phyloP scores from a whole-genome alignment of 2,888 invertebrate genomes.

The Mythimna ferrago region DNA sequence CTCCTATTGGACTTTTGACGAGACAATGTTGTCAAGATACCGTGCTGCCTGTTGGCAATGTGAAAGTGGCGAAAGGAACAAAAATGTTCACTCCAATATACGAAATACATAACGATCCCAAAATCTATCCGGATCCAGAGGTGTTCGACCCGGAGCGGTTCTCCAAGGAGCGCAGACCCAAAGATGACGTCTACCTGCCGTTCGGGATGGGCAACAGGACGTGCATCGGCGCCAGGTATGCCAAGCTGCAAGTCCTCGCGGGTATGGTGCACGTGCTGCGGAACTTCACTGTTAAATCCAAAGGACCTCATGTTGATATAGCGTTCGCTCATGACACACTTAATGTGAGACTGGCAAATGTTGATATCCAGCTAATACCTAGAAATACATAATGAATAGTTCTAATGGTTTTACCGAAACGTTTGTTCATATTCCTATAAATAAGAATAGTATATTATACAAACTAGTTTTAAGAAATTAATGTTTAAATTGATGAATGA shows the following conservation, averaged over 20 bases:
- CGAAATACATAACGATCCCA: slow-evolving; percentile 81
- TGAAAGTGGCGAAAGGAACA: slow-evolving; percentile 76
- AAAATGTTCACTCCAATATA: slow-evolving; percentile 75
- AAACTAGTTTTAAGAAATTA: too few relatives aligned
- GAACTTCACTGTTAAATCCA: slow-evolving; percentile 68
- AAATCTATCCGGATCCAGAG: slow-evolving; percentile 82
- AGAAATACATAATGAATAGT: slow-evolving; percentile 40
- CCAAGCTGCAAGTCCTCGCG: slow-evolving; percentile 72
- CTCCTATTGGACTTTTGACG: slow-evolving; percentile 74
- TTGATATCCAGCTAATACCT: slow-evolving; percentile 69
- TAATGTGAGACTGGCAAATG: slow-evolving; percentile 68
- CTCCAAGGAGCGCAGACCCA: slow-evolving; percentile 62
- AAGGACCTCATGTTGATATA: slow-evolving; percentile 62
- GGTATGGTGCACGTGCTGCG: slow-evolving; percentile 72
- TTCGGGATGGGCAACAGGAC: slow-evolving; percentile 85
- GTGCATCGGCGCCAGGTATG: slow-evolving; percentile 82
- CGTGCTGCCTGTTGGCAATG: slow-evolving; percentile 77
- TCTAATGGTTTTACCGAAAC: not conserved
- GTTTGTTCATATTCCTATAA: not conserved
- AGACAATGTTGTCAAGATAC: slow-evolving; percentile 73
- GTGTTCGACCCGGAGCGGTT: slow-evolving; percentile 84
- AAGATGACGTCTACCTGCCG: slow-evolving; percentile 76
- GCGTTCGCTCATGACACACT: slow-evolving; percentile 67
- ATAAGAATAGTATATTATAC: not conserved
- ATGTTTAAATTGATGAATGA: not conserved